phyloP scores from a whole-genome alignment of 2,888 invertebrate species.

The Mongoloraphidia duomilia region DNA sequence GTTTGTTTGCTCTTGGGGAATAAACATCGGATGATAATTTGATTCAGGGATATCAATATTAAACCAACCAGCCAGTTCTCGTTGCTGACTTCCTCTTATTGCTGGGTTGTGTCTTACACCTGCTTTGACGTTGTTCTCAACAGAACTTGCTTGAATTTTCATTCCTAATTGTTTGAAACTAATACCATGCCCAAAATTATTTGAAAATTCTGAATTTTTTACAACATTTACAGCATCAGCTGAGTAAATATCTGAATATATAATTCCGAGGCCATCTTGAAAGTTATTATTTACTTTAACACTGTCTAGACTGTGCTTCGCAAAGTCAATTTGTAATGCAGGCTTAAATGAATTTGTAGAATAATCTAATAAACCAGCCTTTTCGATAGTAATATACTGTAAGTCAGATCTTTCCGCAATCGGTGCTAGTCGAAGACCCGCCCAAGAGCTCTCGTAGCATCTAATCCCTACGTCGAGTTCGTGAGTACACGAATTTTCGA shows the following conservation, averaged over 20 bases:
- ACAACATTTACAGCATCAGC: conserved; percentile 69
- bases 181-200: conserved; percentile 78
- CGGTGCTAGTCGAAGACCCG: conserved; percentile 81
- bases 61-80: conserved; percentile 90
- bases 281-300: conserved; percentile 71
- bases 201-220: conserved; percentile 68
- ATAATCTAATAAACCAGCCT: conserved; percentile 88
- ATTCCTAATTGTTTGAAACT: conserved; percentile 80
- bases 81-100: conserved; percentile 65
- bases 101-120: conserved; percentile 90
- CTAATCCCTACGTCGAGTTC: conserved; percentile 78
- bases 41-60: conserved; percentile 52
- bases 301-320: conserved; percentile 68
- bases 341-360: conserved; percentile 76
- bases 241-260: conserved; percentile 88
- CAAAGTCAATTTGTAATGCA: conserved; percentile 77
- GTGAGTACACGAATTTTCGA: conserved; percentile 79
- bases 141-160: conserved; percentile 57
- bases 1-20: conserved; percentile 49
- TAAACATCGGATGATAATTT: conserved; percentile 55
- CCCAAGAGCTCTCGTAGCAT: conserved; percentile 88
- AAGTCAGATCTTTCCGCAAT: conserved; percentile 75
- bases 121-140: conserved; percentile 71
- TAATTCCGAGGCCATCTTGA: conserved; percentile 83
- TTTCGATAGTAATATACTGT: conserved; percentile 77